Conservation (phyloP, 1,140 invertebrate species). For the Gryon sp. region DNA sequence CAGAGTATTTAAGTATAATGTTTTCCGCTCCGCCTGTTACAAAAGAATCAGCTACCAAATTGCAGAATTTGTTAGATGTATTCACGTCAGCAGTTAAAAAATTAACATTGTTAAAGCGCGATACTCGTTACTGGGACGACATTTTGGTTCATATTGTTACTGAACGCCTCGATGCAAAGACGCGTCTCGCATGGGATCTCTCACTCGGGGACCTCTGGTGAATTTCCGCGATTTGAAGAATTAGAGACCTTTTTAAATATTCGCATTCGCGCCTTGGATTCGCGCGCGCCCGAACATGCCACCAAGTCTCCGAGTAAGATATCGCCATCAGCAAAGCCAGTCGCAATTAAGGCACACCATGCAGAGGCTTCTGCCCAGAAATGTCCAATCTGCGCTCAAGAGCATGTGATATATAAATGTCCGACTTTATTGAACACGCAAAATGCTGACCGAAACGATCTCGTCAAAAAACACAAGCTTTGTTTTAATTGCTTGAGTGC, state of each 20-base stretch:
- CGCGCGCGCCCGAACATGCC: not conserved
- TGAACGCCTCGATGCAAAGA: too few relatives aligned
- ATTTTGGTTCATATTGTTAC: not conserved
- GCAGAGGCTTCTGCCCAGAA: not conserved
- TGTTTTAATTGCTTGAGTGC: not conserved
- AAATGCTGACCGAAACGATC: not conserved
- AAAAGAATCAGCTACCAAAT: not conserved
- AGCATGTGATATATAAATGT: not conserved
- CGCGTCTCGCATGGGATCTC: not conserved
- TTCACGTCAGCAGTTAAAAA: not conserved
- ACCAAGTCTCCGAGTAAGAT: not conserved
- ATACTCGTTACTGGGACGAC: not conserved
- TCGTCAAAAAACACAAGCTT: not conserved
- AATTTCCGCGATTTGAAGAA: not conserved
- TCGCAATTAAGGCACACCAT: not conserved
- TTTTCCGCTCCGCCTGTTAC: not conserved
- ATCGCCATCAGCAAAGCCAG: not conserved
- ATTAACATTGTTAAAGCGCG: not conserved
- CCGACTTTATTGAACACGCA: not conserved
- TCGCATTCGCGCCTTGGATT: not conserved
- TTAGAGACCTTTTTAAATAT: not conserved
- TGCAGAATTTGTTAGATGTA: not conserved
- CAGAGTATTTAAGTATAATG: not conserved
- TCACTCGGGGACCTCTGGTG: not conserved
- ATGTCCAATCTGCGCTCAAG: not conserved